These are phyloP conservation scores for Oncorhynchus nerka DNA, from an alignment of 2,113 vertebrate genomes.

Conservation along the genomic window DNA sequence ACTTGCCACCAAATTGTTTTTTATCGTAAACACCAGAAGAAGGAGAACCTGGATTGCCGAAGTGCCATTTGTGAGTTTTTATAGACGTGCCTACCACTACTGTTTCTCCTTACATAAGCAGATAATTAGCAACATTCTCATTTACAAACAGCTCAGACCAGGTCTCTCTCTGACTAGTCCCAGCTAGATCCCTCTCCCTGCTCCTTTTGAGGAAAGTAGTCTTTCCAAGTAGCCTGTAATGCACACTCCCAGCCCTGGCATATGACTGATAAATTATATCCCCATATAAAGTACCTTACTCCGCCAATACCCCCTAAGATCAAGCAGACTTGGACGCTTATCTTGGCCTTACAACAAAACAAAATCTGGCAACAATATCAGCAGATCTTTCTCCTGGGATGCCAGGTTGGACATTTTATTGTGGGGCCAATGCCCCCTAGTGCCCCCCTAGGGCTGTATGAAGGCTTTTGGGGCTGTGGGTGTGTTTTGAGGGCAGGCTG, in stretches of 20 bases:
- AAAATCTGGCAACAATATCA: constrained; percentile 17
- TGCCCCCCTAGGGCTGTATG: constrained; percentile 17
- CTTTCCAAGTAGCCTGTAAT: background rate
- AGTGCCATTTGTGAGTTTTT: background rate
- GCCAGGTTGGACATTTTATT: no score
- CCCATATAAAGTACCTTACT: constrained; percentile 18
- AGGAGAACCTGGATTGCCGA: background rate
- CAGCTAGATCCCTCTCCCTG: background rate
- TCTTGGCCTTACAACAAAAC: constrained; percentile 20
- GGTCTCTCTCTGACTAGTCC: background rate
- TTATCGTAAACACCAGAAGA: background rate
- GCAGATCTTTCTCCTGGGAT: background rate
- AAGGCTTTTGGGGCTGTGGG: constrained; percentile 53
- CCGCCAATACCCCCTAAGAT: constrained; percentile 15
- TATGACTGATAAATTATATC: background rate
- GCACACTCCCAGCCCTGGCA: background rate
- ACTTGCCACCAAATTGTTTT: background rate
- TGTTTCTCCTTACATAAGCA: background rate
- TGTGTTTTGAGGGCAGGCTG: constrained; percentile 43
- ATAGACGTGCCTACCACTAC: background rate
- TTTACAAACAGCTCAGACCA: constrained; percentile 3
- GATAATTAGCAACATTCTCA: background rate
- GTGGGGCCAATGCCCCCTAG: no score
- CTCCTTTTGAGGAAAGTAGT: background rate
- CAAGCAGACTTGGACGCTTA: constrained; percentile 13